Evolutionary conservation across 2,797 vertebrate species (phyloP).

Genomic region (Hirundo rustica): DNA sequence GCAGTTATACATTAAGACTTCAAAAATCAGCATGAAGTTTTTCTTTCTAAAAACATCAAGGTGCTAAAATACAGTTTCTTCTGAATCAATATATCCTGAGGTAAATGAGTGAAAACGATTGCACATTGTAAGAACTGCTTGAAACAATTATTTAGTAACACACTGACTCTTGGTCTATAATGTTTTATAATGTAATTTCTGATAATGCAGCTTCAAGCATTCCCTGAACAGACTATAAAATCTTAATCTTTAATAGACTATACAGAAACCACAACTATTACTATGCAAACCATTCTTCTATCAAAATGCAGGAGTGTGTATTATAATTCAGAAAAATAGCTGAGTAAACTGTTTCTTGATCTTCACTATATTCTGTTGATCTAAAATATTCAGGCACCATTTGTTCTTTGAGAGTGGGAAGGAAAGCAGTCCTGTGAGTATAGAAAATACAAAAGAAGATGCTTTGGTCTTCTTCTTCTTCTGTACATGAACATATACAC

Average conservation of each 20-base stretch:
- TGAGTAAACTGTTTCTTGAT: slow-evolving; percentile 41
- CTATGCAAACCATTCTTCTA: slow-evolving; percentile 13
- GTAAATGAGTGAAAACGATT: neutral
- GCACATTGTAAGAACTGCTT: neutral
- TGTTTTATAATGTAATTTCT: neutral
- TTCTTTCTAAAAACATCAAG: neutral
- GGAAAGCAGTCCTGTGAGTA: neutral
- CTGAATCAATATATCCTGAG: neutral
- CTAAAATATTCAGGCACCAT: slow-evolving; percentile 34
- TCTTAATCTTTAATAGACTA: slow-evolving; percentile 32
- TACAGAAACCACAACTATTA: slow-evolving; percentile 3
- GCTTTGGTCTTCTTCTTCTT: neutral
- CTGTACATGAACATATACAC: neutral
- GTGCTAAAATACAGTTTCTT: neutral
- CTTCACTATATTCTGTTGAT: neutral
- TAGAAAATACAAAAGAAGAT: slow-evolving; percentile 9
- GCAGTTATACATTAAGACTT: neutral
- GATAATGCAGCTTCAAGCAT: neutral
- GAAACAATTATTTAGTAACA: neutral
- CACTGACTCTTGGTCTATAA: neutral
- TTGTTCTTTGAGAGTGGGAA: slow-evolving; percentile 17
- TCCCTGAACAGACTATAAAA: neutral
- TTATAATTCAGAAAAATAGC: neutral
- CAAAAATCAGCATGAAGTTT: neutral
- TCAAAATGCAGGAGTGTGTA: slow-evolving; percentile 12